Evolutionary conservation across 2,113 vertebrate genomes (phyloP).

Genomic region (Crotalus horridus): DNA sequence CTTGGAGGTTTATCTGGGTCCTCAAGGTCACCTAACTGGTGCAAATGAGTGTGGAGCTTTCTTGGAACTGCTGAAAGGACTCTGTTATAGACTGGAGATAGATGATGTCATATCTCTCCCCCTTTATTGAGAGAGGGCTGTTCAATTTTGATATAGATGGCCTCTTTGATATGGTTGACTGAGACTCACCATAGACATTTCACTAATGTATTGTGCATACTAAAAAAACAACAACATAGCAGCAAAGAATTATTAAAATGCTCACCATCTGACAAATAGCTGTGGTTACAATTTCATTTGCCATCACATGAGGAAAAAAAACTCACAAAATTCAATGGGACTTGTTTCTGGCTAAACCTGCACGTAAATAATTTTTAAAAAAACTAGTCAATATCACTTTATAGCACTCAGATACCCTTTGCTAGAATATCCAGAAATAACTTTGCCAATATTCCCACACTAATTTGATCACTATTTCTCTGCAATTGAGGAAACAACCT

Average conservation of each 20-base stretch:
- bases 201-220: background rate
- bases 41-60: too few species aligned
- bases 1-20: too few species aligned
- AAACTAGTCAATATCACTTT: background rate
- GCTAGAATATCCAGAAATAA: background rate
- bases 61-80: too few species aligned
- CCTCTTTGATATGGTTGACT: too few species aligned
- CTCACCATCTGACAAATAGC: background rate
- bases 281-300: background rate
- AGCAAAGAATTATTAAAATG: background rate
- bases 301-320: background rate
- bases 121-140: too few species aligned
- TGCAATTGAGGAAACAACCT: background rate
- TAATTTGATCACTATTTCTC: accelerated
- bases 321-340: background rate
- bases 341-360: background rate
- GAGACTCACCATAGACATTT: too few species aligned
- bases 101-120: too few species aligned
- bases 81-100: too few species aligned
- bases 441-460: accelerated
- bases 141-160: too few species aligned
- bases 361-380: background rate
- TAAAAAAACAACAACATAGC: background rate
- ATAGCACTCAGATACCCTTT: background rate
- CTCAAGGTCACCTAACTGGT: too few species aligned